Conservation (phyloP, 1,140 invertebrate species). For the Drosophila guanche region DNA sequence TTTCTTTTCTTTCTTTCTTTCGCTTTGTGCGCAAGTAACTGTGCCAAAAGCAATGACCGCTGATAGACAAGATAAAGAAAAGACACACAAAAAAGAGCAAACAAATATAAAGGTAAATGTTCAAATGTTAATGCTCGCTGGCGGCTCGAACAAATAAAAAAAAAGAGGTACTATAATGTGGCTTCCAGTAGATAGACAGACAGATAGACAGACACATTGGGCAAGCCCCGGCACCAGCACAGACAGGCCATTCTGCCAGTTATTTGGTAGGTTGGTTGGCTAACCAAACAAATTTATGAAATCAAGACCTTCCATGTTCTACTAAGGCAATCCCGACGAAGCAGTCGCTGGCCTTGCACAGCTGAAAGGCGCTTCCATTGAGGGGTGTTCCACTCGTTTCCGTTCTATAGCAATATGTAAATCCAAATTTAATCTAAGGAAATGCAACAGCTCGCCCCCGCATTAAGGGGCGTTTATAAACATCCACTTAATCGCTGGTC, state of each 20-base stretch:
- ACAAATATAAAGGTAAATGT: slow-evolving; percentile 10
- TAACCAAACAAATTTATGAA: too few species aligned
- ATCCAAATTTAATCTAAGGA: too few species aligned
- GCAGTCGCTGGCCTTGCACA: too few species aligned
- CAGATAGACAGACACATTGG: slow-evolving; percentile 29
- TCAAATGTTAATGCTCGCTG: slow-evolving; percentile 30
- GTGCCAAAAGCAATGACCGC: slow-evolving; percentile 67
- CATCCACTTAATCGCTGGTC: slow-evolving; percentile 13
- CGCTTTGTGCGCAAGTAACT: slow-evolving; percentile 57
- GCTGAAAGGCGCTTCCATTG: too few species aligned
- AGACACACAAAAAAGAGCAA: slow-evolving; percentile 15
- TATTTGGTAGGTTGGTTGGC: slow-evolving; percentile 35
- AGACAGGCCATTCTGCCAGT: slow-evolving; percentile 12
- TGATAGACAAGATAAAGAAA: slow-evolving; percentile 54
- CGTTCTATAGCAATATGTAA: too few species aligned
- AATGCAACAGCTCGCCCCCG: slow-evolving; percentile 3
- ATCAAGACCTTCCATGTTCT: too few species aligned
- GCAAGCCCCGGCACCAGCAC: slow-evolving; percentile 4
- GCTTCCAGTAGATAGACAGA: slow-evolving; percentile 34
- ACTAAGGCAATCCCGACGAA: too few species aligned
- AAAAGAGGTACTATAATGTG: slow-evolving; percentile 53
- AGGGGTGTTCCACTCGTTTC: too few species aligned
- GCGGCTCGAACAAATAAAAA: slow-evolving; percentile 20
- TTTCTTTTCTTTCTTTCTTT: slow-evolving; percentile 30
- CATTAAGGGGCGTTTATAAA: slow-evolving; percentile 33